Evolutionary conservation across 2,888 invertebrate species (phyloP).

Genomic region (Molorchus minor): DNA sequence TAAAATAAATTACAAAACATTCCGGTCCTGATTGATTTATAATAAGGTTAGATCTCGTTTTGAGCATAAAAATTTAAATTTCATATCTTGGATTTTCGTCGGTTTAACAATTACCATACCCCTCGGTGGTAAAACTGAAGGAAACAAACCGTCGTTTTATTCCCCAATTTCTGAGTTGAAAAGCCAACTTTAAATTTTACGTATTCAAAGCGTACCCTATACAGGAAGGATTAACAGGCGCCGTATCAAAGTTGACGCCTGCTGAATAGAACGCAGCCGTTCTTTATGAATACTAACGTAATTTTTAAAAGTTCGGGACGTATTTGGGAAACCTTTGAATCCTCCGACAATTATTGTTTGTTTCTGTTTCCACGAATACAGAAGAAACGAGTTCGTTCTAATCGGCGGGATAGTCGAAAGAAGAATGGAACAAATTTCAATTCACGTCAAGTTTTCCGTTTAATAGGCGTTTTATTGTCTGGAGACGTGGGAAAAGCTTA

Average conservation of each 20-base stretch:
- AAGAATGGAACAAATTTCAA: background rate
- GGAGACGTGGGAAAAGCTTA: background rate
- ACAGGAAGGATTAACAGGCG: constrained; percentile 48
- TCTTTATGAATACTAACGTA: constrained; percentile 35
- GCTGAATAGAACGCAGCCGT: constrained; percentile 36
- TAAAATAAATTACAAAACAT: no score
- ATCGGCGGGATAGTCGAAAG: background rate
- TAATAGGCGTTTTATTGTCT: background rate
- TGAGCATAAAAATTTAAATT: no score
- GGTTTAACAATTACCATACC: constrained; percentile 5
- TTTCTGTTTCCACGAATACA: constrained; percentile 1
- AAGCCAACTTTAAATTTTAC: constrained; percentile 38
- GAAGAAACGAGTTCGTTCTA: background rate
- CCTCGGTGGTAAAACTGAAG: constrained; percentile 2
- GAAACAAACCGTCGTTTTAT: constrained; percentile 17
- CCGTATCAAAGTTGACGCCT: constrained; percentile 41
- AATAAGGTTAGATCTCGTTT: no score
- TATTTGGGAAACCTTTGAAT: constrained; percentile 1
- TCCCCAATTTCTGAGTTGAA: constrained; percentile 24
- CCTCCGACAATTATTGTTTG: constrained; percentile 7
- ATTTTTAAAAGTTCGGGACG: constrained; percentile 9
- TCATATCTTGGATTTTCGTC: constrained; percentile 5
- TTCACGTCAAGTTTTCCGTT: background rate
- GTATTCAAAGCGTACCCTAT: constrained; percentile 40
- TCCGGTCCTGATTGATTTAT: no score